Evolutionary conservation across 2,113 vertebrate genomes (phyloP).

Genomic region (Brienomyrus brachyistius): DNA sequence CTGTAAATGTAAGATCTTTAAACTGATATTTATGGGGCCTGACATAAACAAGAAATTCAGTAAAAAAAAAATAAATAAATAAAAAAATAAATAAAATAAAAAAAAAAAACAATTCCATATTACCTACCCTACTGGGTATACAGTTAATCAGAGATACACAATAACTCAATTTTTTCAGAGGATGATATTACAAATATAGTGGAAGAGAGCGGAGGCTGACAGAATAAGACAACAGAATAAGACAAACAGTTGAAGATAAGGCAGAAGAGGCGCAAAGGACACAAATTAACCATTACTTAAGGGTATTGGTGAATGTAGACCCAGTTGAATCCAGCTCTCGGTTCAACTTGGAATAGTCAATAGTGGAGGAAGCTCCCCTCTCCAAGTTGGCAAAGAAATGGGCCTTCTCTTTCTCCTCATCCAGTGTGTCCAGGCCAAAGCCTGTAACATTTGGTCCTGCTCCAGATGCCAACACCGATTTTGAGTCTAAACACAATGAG

Average conservation of each 20-base stretch:
- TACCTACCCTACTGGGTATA: background rate
- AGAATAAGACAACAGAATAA: background rate
- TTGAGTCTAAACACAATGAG: slow-evolving; percentile 46
- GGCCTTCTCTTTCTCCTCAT: slow-evolving; percentile 81
- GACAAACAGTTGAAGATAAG: background rate
- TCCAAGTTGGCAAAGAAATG: slow-evolving; percentile 77
- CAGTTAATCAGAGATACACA: background rate
- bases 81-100: no score
- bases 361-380: slow-evolving; percentile 61
- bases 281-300: slow-evolving; percentile 21
- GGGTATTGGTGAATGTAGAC: slow-evolving; percentile 44
- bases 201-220: background rate
- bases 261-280: background rate
- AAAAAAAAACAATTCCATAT: background rate
- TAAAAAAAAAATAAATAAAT: background rate
- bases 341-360: slow-evolving; percentile 78
- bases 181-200: background rate
- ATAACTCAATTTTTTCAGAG: background rate
- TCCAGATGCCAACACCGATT: slow-evolving; percentile 52
- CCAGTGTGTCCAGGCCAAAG: slow-evolving; percentile 73
- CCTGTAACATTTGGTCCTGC: slow-evolving; percentile 38
- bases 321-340: slow-evolving; percentile 59
- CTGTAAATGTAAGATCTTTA: slow-evolving; percentile 26
- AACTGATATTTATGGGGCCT: background rate
- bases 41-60: background rate